phyloP scores from a whole-genome alignment of 2,888 invertebrate species.

The Conops quadrifasciatus region DNA sequence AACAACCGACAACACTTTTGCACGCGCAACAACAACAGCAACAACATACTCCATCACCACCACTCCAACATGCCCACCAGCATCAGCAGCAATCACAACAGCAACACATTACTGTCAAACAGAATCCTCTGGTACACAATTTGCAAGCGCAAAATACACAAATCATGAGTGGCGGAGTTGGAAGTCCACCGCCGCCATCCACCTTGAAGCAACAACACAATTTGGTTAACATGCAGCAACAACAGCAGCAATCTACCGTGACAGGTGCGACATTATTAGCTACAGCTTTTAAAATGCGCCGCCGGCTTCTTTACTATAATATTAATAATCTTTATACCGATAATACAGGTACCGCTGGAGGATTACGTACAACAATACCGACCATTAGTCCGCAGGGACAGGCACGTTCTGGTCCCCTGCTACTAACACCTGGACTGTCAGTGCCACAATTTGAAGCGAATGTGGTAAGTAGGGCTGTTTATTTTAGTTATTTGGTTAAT shows the following conservation, averaged over 20 bases:
- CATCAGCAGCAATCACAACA: slow-evolving; percentile 40
- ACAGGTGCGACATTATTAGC: slow-evolving; percentile 1
- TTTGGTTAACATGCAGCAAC: slow-evolving; percentile 2
- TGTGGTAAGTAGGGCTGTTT: slow-evolving; percentile 75
- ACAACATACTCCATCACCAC: slow-evolving; percentile 57
- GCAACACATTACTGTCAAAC: slow-evolving; percentile 39
- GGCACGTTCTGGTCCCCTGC: slow-evolving; percentile 67
- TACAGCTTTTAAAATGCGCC: too few species aligned
- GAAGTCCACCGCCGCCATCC: slow-evolving; percentile 68
- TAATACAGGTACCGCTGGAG: slow-evolving; percentile 65
- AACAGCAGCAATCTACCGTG: slow-evolving; percentile 26
- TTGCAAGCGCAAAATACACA: slow-evolving; percentile 56
- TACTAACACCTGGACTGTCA: slow-evolving; percentile 69
- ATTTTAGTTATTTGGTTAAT: background rate
- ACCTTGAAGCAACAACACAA: slow-evolving; percentile 52
- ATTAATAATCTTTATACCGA: background rate
- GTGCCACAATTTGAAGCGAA: slow-evolving; percentile 73
- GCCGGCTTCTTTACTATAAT: background rate
- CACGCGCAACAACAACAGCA: slow-evolving; percentile 60
- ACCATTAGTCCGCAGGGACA: slow-evolving; percentile 71
- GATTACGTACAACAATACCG: slow-evolving; percentile 70
- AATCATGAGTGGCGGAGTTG: slow-evolving; percentile 67
- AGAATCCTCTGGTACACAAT: slow-evolving; percentile 58
- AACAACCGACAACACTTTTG: slow-evolving; percentile 52
- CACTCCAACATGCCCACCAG: slow-evolving; percentile 42